Evolutionary conservation across 2,113 vertebrate genomes (phyloP).

Genomic region (Nyctereutes procyonoides): DNA sequence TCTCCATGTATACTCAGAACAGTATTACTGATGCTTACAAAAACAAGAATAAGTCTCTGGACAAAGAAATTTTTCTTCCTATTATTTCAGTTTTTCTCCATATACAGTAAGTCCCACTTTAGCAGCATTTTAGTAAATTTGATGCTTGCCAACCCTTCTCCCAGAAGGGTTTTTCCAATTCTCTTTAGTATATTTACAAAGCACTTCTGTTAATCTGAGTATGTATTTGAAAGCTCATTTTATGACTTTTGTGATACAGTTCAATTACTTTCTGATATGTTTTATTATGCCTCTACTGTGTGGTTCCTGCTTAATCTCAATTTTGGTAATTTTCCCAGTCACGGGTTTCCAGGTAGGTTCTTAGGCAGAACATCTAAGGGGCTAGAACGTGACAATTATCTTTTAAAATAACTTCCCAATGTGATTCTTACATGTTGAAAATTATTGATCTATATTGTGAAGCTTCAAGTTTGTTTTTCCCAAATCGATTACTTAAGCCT

Average conservation of each 20-base stretch:
- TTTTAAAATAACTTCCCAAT: neutral
- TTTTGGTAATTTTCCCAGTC: neutral
- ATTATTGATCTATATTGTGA: neutral
- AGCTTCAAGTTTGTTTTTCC: neutral
- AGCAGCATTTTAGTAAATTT: neutral
- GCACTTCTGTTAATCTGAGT: neutral
- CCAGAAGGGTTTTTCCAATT: neutral
- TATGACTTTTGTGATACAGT: neutral
- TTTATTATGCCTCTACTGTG: neutral
- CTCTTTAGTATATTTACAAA: neutral
- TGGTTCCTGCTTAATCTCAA: neutral
- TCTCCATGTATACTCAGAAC: neutral
- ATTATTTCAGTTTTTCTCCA: conserved; percentile 9
- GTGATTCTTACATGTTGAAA: neutral
- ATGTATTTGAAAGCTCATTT: neutral
- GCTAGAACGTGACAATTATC: neutral
- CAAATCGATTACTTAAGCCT: neutral
- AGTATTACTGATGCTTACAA: neutral
- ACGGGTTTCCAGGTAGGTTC: conserved; percentile 20
- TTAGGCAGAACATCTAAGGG: conserved; percentile 8
- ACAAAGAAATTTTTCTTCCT: conserved; percentile 2
- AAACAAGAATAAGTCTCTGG: neutral
- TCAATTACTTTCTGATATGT: neutral
- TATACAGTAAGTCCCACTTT: neutral
- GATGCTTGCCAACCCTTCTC: neutral